Conservation (phyloP, 2,113 vertebrate species). For the Colius striatus region DNA sequence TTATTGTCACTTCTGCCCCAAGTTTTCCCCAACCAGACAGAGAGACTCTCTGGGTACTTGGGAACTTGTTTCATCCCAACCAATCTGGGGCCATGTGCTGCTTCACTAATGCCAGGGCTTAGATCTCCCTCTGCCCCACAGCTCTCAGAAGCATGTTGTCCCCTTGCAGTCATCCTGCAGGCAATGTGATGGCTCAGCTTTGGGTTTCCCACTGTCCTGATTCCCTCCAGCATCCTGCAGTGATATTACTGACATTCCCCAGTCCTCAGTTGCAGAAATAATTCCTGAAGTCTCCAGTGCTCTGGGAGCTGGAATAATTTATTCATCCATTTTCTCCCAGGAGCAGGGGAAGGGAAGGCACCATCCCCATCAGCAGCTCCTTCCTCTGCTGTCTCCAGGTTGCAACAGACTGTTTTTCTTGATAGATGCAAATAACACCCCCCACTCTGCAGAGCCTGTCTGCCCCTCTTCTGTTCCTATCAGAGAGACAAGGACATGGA, state of each 20-base stretch:
- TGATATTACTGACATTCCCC: constrained; percentile 46
- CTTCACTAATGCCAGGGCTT: neutral
- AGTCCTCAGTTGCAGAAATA: constrained; percentile 46
- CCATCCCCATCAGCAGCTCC: neutral
- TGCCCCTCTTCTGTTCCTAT: neutral
- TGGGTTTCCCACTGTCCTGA: neutral
- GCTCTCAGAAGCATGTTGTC: accelerated
- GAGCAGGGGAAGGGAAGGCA: neutral
- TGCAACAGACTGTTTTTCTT: neutral
- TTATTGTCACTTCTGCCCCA: neutral
- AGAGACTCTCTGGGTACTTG: neutral
- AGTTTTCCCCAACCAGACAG: neutral
- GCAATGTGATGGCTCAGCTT: neutral
- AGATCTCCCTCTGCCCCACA: neutral
- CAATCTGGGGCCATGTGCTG: neutral
- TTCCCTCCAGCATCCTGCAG: neutral
- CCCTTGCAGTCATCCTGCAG: neutral
- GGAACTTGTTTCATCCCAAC: neutral
- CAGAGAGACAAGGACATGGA: neutral
- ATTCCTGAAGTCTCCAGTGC: constrained; percentile 40
- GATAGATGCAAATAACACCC: neutral
- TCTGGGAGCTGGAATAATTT: neutral
- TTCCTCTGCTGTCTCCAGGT: neutral
- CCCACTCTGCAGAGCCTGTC: neutral
- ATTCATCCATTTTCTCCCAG: neutral